Evolutionary conservation across 2,888 invertebrate genomes (phyloP), one percentile per base, ranked within the genome.

Genomic region (Cephus nigrinus): DNA sequence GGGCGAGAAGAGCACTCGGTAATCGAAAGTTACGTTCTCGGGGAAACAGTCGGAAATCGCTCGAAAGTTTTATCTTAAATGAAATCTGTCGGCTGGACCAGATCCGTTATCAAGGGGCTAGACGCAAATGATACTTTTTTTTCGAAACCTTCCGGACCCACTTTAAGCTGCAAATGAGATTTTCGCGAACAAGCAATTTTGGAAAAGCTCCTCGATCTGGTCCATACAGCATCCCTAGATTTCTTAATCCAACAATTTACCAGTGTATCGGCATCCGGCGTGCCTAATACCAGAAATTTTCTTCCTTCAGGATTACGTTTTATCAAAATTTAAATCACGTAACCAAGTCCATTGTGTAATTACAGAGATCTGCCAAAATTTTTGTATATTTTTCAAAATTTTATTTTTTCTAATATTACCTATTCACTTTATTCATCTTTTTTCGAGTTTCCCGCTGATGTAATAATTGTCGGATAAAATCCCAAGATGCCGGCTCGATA

Each of bases 11-110:
- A 71, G 31, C 32, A 23, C 55, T 55, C 55, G 2, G 23, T 5
- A 31, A 71, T 71, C 15, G 11, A 33, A 31, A 71, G 71, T 71
- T 71, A 23, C 78, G 71, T 69, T 76, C 76, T 73, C 74, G 34
- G 77, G 76, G 80, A 85, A 81, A 78, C 73, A 80, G 68, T 71
- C 31, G 31, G 15, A 31, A 15, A 15, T 32, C 71, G 30, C 9
- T 33, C 15, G 68, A 79, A 85, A 82, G 80, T 83, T 83, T 82
- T 85, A 84, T 85, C 84, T 85, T 74, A 85, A 85, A 85, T 85
- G 82, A 83, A 81, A 85, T 85, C 85, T 80, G 33, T 40, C 36
- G 77, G 68, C 40, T 71, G 71, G 30, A 71, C 71, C 32, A 9
- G 32, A 71, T 31, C 71, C 31, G 71, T 9, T 11, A 15, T 71